Conservation (phyloP, 2,888 invertebrate genomes). For the Temnothorax rugatulus region DNA sequence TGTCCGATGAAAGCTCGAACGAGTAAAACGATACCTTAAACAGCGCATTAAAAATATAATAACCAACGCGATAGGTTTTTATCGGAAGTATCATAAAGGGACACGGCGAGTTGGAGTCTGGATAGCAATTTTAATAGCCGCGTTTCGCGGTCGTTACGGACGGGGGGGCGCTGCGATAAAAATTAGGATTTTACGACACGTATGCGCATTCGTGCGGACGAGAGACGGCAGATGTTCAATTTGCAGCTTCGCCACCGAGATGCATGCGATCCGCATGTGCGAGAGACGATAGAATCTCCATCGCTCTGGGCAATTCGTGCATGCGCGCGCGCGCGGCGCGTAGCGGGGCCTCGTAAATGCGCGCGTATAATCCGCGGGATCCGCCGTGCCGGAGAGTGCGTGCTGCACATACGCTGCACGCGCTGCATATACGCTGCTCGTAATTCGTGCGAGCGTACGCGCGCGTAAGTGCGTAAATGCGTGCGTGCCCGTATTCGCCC, state of each 20-base stretch:
- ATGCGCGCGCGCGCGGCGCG: neutral
- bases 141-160: slow-evolving; percentile 34
- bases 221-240: slow-evolving; percentile 59
- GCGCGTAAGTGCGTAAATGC: slow-evolving; percentile 46
- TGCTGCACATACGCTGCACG: neutral
- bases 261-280: slow-evolving; percentile 51
- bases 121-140: slow-evolving; percentile 34
- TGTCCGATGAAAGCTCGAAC: neutral
- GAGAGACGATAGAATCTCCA: slow-evolving; percentile 67
- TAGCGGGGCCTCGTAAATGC: slow-evolving; percentile 59
- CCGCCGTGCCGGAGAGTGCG: slow-evolving; percentile 7
- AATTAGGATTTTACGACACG: slow-evolving; percentile 53
- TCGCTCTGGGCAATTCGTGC: slow-evolving; percentile 54
- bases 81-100: slow-evolving; percentile 13
- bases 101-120: neutral
- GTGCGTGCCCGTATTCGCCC: slow-evolving; percentile 23
- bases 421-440: neutral
- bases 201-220: slow-evolving; percentile 41
- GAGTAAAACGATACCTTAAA: slow-evolving; percentile 7
- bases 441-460: slow-evolving; percentile 49
- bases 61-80: slow-evolving; percentile 21
- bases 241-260: slow-evolving; percentile 52
- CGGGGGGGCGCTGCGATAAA: slow-evolving; percentile 43
- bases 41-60: slow-evolving; percentile 17
- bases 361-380: slow-evolving; percentile 62